A percentile compares a stretch with the other conserved stretches of the same genome.
Conservation (phyloP, 2,113 vertebrate species). For the Antennarius striatus region DNA sequence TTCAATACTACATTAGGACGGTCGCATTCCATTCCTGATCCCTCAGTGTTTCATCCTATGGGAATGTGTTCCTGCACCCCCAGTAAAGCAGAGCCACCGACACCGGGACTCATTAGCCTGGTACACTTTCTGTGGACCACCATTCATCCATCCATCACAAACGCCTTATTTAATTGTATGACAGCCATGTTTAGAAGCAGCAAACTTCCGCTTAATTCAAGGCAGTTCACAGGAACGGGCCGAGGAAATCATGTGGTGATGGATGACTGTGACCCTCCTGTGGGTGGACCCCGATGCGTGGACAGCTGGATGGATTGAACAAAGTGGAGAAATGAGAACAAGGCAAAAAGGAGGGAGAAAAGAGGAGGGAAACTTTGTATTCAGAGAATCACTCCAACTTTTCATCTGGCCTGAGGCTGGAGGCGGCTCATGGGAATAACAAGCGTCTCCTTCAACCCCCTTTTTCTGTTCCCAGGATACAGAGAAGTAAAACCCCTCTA, state of each 20-base stretch:
- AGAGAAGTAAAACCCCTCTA: conserved; percentile 64
- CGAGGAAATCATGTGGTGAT: conserved; percentile 81
- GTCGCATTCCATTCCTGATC: too few relatives aligned
- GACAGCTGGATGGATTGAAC: conserved; percentile 66
- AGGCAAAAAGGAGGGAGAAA: conserved; percentile 15
- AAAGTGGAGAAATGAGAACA: conserved; percentile 35
- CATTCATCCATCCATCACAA: conserved; percentile 86
- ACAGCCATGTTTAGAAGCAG: conserved; percentile 83
- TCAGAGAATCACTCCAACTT: conserved; percentile 63
- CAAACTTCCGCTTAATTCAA: conserved; percentile 83
- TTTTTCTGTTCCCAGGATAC: conserved; percentile 61
- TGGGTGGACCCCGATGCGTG: conserved; percentile 69
- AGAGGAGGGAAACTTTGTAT: conserved; percentile 60
- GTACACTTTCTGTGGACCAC: conserved; percentile 26
- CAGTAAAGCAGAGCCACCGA: conserved; percentile 58
- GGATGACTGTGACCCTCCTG: conserved; percentile 86
- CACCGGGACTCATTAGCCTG: conserved; percentile 56
- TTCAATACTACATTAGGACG: background rate
- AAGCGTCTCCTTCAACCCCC: conserved; percentile 70
- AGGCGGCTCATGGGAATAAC: conserved; percentile 70
- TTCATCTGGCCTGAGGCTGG: conserved; percentile 68
- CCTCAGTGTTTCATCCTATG: too few relatives aligned
- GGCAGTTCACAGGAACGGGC: conserved; percentile 78
- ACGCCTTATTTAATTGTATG: conserved; percentile 81
- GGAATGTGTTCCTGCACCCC: background rate